Base-by-base conservation (phyloP, 2,113 vertebrate species). In the Gasterosteus aculeatus region DNA sequence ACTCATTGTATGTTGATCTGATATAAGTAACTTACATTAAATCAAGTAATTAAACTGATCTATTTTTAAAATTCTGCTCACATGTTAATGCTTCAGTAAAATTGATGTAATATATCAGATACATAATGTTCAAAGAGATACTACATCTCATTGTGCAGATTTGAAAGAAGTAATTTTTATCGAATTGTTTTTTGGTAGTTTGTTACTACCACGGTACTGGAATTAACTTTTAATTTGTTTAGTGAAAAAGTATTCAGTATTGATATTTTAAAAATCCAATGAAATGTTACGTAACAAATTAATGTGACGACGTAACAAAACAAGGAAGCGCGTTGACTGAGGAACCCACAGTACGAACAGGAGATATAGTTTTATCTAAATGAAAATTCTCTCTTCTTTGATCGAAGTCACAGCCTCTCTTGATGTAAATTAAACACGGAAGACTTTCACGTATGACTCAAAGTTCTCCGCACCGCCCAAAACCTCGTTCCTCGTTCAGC, bases 381-480 rank as follows among this genome's bases (percentile, higher is more conserved):
- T 3, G 8, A 44, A 9, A 12, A 53, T 26, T 4, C 1, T 5
- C 10, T 54, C 7, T 47, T 5, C 9, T 59, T 46, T 26, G 22
- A 49, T 5, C 38, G 3, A 22, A 58, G n/a, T 46, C 51, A 35
- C 26, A 42, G 18, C 29, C 15, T 46, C 7, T 57, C 3, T 10
- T 8, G 42, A 35, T 18, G 41, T 58, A 49, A 8, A 35, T 77
- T 10, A 16, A 5, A 75, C 56, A 19, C 9, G 29, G 41, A 41
- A 15, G 10, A 18, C 41, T 10, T 57, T 14, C 29, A 54, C 1
- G 29, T 19, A 10, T 69, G 63, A 81, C 60, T 77, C 75, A 58
- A 62, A 73, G 16, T 38, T 65, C 19, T 72, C 22, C 44, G 2
- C 9, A 86, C 86, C 89, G 63, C 81, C 54, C 66, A 35, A 38